Evolutionary conservation across 2,888 invertebrate genomes (phyloP), one percentile per base, ranked within the genome.

Genomic region (Plebejus melissa): DNA sequence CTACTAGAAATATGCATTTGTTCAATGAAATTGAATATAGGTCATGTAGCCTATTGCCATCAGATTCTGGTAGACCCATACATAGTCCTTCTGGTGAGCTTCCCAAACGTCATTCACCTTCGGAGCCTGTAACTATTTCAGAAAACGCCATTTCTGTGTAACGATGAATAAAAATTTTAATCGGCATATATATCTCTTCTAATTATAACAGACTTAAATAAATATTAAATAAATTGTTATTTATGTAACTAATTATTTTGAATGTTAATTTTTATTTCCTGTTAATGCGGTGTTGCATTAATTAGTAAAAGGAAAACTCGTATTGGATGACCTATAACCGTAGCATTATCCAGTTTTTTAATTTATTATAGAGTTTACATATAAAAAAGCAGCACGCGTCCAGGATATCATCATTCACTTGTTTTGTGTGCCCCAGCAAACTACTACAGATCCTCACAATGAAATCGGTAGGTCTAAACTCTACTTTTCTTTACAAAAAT

Each of bases 371-470:
- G 60, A 65, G 4, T 60, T 60, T 65, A 16, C 32, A 65, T 65
- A 65, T 65, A 65, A 65, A 65, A 65, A 65, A 65, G 32, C 32
- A 65, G 13, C 65, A 36, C 5, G 13, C 65, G 2, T 65, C 36
- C 65, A 32, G 65, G 80, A 84, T 87, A 91, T 90, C 92, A 93
- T 89, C 92, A 93, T 89, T 93, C 90, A 84, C 84, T 88, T 83
- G 79, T 82, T 85, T 82, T 88, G 85, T 79, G 85, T 85, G 82
- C 82, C 81, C 81, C 83, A 83, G 79, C 78, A 80, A 83, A 85
- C 83, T 82, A 80, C 83, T 84, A 82, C 32, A 65, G 83, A 82
- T 75, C 54, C 54, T 77, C 82, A 93, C 89, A 89, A 93, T 93
- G 93, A 93, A 93, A 91, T 89, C 87, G 90, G 93, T 93, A 91